Evolutionary conservation across 2,888 invertebrate species (phyloP).

Genomic region (Pachydiplax longipennis): DNA sequence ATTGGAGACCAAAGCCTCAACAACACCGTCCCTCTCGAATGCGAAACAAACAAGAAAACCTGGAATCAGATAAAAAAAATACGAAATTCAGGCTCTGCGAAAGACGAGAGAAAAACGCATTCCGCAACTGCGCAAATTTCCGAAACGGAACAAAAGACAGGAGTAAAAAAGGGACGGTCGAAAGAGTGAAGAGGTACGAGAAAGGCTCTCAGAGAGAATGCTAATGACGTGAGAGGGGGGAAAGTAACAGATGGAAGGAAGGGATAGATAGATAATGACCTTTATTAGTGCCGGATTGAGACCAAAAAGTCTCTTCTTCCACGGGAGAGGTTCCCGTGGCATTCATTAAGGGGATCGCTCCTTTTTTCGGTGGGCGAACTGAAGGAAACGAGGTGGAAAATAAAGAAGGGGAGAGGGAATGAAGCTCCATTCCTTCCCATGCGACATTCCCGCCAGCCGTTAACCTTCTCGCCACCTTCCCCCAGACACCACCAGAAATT

Average conservation of each 20-base stretch:
- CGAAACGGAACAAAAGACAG: background rate
- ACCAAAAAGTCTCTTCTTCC: background rate
- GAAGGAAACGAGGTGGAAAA: background rate
- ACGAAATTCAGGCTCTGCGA: background rate
- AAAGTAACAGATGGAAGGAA: background rate
- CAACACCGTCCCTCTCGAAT: no score
- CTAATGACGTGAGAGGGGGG: background rate
- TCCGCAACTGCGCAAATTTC: background rate
- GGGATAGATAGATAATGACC: background rate
- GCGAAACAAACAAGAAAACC: no score
- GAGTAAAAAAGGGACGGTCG: background rate
- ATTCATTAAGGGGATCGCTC: background rate
- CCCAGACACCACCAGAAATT: background rate
- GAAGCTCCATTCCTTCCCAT: background rate
- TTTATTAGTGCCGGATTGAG: background rate
- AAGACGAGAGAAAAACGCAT: background rate
- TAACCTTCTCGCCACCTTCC: background rate
- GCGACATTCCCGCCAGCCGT: background rate
- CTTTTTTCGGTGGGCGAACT: background rate
- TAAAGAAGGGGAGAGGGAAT: background rate
- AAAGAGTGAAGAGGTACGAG: background rate
- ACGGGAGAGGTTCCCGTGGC: background rate
- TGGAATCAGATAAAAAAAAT: background rate
- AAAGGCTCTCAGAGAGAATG: background rate
- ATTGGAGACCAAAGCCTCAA: no score